Base-by-base conservation (phyloP, 2,888 invertebrate genomes). In the Glaucopsyche alexis region DNA sequence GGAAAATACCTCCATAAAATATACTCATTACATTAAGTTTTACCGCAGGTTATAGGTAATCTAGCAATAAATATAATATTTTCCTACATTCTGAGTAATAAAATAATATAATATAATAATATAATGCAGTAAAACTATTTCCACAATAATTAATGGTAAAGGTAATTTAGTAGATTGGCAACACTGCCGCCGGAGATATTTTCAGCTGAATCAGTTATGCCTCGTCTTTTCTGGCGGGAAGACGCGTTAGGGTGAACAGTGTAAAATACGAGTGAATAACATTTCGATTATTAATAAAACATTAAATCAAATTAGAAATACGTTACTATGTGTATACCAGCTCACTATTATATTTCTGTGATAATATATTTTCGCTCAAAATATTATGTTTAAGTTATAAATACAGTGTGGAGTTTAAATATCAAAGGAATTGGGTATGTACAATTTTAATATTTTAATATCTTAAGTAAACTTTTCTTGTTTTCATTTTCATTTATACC, bases 191-290 rank as follows among this genome's bases (percentile, higher is more conserved):
- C n/a, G 66, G n/a, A 66, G 42, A 49, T 69, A 42, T 45, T 67
- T 69, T 49, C 69, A 69, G 49, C 45, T 47, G 19, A 69, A 49
- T 69, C 69, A 49, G 69, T 69, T 19, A 29, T 19, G 69, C 47
- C 69, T 16, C 69, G 69, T 45, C 69, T 69, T 19, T 69, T 47
- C n/a, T 29, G 42, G 42, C 66, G 66, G 66, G 66, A 42, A n/a
- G 66, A n/a, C 66, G 66, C 9, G 66, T 66, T 16, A 9, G 40
- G n/a, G 40, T n/a, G 5, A 9, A 3, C 16, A n/a, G 42, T 40
- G 66, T 9, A 42, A n/a, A n/a, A 29, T 38, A 60, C 60, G 29
- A 38, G 60, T 42, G 66, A 38, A 42, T 66, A 7, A 38, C n/a
- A 66, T 8, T 66, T 42, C 42, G 65, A 29, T 60, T 60, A 29